phyloP scores from a whole-genome alignment of 2,888 invertebrate genomes.

The Rhagonycha lutea region DNA sequence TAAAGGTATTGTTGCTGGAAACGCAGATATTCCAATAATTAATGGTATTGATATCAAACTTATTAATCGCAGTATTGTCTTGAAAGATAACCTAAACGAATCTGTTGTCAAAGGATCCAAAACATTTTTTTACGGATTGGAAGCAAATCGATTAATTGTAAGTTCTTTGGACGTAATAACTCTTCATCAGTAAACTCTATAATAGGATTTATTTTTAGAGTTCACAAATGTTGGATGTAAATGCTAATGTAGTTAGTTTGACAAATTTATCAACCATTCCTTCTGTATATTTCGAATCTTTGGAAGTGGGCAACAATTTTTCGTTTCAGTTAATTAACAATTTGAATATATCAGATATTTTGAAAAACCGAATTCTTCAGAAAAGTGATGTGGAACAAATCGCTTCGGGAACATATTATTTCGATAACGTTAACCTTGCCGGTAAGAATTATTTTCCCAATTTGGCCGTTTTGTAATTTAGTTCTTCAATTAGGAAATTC shows the following conservation, averaged over 20 bases:
- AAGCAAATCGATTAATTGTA: constrained; percentile 42
- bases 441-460: constrained; percentile 37
- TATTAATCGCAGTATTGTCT: constrained; percentile 40
- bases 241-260: constrained; percentile 44
- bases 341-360: constrained; percentile 40
- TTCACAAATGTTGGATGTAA: constrained; percentile 36
- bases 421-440: constrained; percentile 39
- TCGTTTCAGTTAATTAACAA: constrained; percentile 42
- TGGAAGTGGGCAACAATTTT: constrained; percentile 42
- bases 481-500: constrained; percentile 38
- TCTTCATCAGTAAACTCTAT: too few relatives aligned
- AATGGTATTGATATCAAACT: constrained; percentile 40
- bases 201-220: constrained; percentile 42
- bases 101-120: constrained; percentile 43
- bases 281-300: constrained; percentile 41
- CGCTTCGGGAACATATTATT: constrained; percentile 41
- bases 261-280: constrained; percentile 38
- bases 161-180: too few relatives aligned
- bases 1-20: constrained; percentile 26
- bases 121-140: constrained; percentile 45
- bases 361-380: constrained; percentile 42
- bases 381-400: constrained; percentile 36
- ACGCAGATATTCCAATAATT: constrained; percentile 34
- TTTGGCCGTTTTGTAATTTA: constrained; percentile 1
- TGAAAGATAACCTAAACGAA: constrained; percentile 34